Conservation (phyloP, 35 echinoderm and acorn worm species). For the Strongylocentrotus purpuratus region DNA sequence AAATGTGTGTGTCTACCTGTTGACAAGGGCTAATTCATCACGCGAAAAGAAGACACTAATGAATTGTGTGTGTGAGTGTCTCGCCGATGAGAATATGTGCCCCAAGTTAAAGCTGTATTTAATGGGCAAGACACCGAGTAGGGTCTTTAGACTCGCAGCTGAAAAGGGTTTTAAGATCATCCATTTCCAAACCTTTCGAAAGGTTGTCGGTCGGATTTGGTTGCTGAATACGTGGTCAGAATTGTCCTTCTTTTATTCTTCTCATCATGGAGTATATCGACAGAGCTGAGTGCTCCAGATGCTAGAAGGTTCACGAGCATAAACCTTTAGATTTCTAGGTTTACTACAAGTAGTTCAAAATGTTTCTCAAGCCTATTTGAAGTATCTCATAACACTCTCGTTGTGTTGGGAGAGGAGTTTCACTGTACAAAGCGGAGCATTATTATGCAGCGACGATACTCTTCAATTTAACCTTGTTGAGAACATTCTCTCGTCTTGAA, state of each 20-base stretch:
- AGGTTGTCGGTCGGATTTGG: not conserved
- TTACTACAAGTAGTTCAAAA: too few relatives aligned
- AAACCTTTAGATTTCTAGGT: not conserved
- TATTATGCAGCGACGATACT: not conserved
- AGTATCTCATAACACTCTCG: not conserved
- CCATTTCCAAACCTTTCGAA: not conserved
- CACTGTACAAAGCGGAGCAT: not conserved
- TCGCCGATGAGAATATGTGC: not conserved
- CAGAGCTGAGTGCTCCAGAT: not conserved
- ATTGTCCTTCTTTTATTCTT: too few relatives aligned
- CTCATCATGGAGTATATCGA: too few relatives aligned
- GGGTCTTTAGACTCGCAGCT: not conserved
- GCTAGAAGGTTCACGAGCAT: not conserved
- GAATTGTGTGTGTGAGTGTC: not conserved
- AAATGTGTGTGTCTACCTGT: not conserved
- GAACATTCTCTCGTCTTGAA: not conserved
- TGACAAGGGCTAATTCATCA: constrained; percentile 3
- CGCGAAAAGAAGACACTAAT: not conserved
- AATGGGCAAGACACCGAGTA: not conserved
- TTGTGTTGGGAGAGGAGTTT: not conserved
- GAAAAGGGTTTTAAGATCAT: not conserved
- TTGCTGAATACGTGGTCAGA: not conserved
- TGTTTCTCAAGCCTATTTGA: too few relatives aligned
- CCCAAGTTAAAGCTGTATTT: not conserved
- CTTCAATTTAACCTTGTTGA: not conserved